Conservation (phyloP, 2,797 vertebrate genomes). For the Hozukius guyotensis region DNA sequence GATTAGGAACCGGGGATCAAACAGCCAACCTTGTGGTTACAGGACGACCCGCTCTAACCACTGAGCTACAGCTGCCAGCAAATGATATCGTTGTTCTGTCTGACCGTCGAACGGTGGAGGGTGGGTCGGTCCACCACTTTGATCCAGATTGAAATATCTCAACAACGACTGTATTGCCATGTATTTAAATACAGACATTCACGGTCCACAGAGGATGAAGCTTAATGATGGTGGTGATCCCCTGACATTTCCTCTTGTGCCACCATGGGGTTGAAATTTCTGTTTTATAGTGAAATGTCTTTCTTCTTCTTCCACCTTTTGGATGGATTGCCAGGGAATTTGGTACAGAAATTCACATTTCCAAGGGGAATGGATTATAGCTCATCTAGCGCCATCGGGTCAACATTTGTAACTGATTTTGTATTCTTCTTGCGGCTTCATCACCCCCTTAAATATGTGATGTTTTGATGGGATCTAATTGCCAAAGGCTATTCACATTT, state of each 20-base stretch:
- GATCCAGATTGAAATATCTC: no score
- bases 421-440: no score
- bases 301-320: neutral
- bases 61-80: neutral
- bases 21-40: neutral
- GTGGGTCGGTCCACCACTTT: no score
- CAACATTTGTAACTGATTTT: no score
- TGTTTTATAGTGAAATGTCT: neutral
- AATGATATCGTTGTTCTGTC: no score
- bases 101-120: rapidly evolving
- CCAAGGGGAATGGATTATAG: neutral
- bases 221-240: neutral
- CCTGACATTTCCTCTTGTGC: neutral
- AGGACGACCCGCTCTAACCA: neutral
- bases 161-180: neutral
- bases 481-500: no score
- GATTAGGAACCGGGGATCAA: neutral
- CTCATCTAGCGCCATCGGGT: no score
- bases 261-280: no score
- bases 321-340: neutral
- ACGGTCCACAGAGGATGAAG: neutral
- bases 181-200: neutral
- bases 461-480: no score
- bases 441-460: no score
- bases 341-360: neutral